Base-by-base conservation (phyloP, 2,888 invertebrate genomes). In the Melinaea menophilus region DNA sequence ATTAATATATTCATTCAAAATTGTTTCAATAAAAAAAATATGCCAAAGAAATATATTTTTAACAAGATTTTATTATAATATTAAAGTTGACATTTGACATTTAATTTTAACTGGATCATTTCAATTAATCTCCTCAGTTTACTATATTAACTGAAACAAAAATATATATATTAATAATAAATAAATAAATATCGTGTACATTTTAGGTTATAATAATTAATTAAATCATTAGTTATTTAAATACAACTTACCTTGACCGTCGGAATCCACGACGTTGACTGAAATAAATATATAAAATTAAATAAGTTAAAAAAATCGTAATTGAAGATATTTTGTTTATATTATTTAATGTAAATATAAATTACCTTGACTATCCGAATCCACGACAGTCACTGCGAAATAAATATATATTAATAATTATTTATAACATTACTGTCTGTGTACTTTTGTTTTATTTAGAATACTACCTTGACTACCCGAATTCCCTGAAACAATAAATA, bases 291-390 rank as follows among this genome's bases (percentile, higher is more conserved):
- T n/a, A 9, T 51, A 31, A 11, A 2, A 7, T 51, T 54, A 33
- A 55, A 55, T 57, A 47, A 54, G 12, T 11, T 55, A n/a, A 7
- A 9, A 34, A 56, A n/a, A n/a, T 59, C 55, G 0, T 41, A 41
- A 9, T 41, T 37, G 37, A 37, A 37, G 7, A 4, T 37, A 5
- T 37, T 37, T 37, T 2, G 37, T 2, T 47, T 13, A 48, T 48
- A 11, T 5, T 13, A 9, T 51, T 58, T 58, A 46, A 34, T n/a
- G 33, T 35, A 4, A 34, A 35, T 34, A 31, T 62, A 68, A 58
- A 72, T 22, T 68, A 80, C 79, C 73, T 77, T 72, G 71, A 5
- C 69, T 58, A 4, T 65, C 67, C 37, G 72, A 74, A 55, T 78
- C 73, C 9, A 75, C 72, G 4, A 74, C 69, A 31, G 71, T 58